Base-by-base conservation (phyloP, 2,797 vertebrate genomes). In the Sylvilagus floridanus region DNA sequence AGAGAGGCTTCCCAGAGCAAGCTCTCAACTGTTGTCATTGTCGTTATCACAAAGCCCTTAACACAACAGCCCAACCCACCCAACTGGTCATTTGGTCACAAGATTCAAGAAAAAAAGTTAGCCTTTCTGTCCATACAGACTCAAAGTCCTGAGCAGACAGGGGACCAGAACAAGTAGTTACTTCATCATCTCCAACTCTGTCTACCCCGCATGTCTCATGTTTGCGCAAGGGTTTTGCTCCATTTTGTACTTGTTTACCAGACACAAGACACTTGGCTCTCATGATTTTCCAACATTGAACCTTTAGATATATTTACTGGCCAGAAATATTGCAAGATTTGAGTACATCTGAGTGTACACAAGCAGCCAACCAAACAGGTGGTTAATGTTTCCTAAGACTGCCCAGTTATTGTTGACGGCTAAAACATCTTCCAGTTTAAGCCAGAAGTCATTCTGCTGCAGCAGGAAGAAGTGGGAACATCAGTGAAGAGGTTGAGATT, bases 371-470 rank as follows among this genome's bases (percentile, higher is more conserved):
- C 84, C 71, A n/a, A 87, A 72, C n/a, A 84, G 65, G 65, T 26
- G 5, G 91, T 93, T 95, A 95, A 94, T 88, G 63, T 93, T 96
- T 91, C 86, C 28, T 91, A 69, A 95, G 72, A 68, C 69, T 91
- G 12, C 63, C 63, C 60, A 22, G 91, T 90, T 69, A 88, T 13
- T 96, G 85, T 17, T 95, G 79, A 94, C 75, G 73, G 57, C 92
- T 66, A 35, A 91, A 94, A 90, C 50, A 94, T 69, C 77, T 83
- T 82, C 81, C 50, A 26, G 52, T 73, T 88, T 82, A 91, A 95
- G 63, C 73, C 35, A 84, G 76, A 57, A 47, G 79, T 91, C 91
- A 72, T 42, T 42, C 42, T 9, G 66, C 79, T 83, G 76, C 17
- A 90, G 35, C 21, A 85, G 72, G 72, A 86, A 91, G 17, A 54